These are phyloP conservation scores for Dioctria linearis DNA, from an alignment of 2,888 invertebrate species.

Conservation along the genomic window DNA sequence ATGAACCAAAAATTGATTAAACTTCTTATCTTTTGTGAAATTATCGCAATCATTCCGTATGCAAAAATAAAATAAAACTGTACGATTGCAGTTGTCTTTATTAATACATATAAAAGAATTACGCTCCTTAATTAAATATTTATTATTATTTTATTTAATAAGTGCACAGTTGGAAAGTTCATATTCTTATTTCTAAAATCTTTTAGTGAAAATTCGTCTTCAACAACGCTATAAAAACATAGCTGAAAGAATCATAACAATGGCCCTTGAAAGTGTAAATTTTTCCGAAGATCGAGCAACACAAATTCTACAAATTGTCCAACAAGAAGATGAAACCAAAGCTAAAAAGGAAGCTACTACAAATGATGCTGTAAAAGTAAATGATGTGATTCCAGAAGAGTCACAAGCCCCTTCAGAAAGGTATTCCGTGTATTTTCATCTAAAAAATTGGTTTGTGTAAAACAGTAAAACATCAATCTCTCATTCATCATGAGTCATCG, in stretches of 20 bases:
- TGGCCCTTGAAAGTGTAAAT: constrained; percentile 91
- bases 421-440: constrained; percentile 30
- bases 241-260: constrained; percentile 84
- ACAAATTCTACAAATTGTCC: constrained; percentile 83
- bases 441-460: background rate
- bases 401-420: constrained; percentile 50
- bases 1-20: too few relatives aligned
- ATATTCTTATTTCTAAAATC: too few relatives aligned
- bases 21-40: too few relatives aligned
- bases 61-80: too few relatives aligned
- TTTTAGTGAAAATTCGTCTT: constrained; percentile 79
- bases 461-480: background rate
- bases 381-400: constrained; percentile 37
- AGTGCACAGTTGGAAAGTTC: too few relatives aligned
- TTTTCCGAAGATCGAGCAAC: constrained; percentile 87
- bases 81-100: too few relatives aligned
- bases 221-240: constrained; percentile 82
- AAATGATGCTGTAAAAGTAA: constrained; percentile 17
- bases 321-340: constrained; percentile 76
- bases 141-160: too few relatives aligned
- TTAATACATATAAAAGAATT: too few relatives aligned
- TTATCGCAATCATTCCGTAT: too few relatives aligned
- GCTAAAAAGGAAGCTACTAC: constrained; percentile 61
- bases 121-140: too few relatives aligned
- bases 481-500: background rate